Evolutionary conservation across 1,140 invertebrate genomes (phyloP), one percentile per base, ranked within the genome.

Genomic region (Sinella curviseta): DNA sequence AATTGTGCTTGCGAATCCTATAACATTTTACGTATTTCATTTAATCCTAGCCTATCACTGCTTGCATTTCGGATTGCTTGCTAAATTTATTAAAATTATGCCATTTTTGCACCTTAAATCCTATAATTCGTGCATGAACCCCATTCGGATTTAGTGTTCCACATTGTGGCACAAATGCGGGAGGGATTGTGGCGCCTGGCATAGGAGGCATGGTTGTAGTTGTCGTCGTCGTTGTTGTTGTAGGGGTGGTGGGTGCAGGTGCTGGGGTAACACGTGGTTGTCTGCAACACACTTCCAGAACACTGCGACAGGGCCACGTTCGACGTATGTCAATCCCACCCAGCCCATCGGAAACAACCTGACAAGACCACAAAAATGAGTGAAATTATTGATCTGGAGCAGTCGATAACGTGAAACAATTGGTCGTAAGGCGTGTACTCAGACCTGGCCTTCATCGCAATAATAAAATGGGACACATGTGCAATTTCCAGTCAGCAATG

Each of bases 1-100:
- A 83, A 83, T 39, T 83, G 83, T 0, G 81, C 70, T 76, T 85
- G 81, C 0, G 83, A 81, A 33, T 82, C 83, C 83, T 83, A 39
- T 20, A 34, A 75, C 3, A 74, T 74, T 24, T 67, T 12, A 67
- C 24, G n/a, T 67, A 67, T 12, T 67, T 67, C n/a, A 36, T 74
- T 26, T 30, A 12, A 74, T 74, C 17, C 12, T n/a, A n/a, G n/a
- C n/a, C n/a, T 24, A 12, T 67, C 4, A 67, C 28, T 24, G n/a
- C 60, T 30, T 4, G n/a, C 60, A 24, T 24, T 4, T n/a, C n/a
- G n/a, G n/a, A 54, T n/a, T 54, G 14, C 48, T 54, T 54, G 48
- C 14, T 54, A n/a, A 54, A 54, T 14, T 67, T 30, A 8, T 26
- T 34, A 36, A 12, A 24, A 12, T 30, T 14, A 26, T 4, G 4